Percentiles rank a stretch among this genome's conserved stretches.
Evolutionary conservation across 2,797 vertebrate genomes (phyloP).

Genomic region (Megaceryle alcyon): DNA sequence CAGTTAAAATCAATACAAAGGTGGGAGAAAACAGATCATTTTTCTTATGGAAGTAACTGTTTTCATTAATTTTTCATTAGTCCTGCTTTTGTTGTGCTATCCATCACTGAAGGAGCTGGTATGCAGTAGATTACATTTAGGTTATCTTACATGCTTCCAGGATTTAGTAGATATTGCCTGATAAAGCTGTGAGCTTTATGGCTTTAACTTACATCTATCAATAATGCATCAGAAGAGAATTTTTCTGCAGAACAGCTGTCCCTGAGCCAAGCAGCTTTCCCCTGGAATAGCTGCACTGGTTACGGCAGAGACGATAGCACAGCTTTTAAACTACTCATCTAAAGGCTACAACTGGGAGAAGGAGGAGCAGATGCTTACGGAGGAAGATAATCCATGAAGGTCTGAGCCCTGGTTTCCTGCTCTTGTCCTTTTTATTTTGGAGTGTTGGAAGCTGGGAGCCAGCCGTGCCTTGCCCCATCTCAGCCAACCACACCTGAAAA

Average conservation of each 20-base stretch:
- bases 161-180: slow-evolving; percentile 67
- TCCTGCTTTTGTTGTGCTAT: slow-evolving; percentile 68
- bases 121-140: slow-evolving; percentile 67
- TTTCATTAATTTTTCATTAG: slow-evolving; percentile 83
- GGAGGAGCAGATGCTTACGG: slow-evolving; percentile 9
- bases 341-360: background rate
- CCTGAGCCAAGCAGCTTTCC: slow-evolving; percentile 52
- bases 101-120: slow-evolving; percentile 70
- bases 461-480: background rate
- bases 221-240: slow-evolving; percentile 72
- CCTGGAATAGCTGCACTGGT: slow-evolving; percentile 36
- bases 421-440: background rate
- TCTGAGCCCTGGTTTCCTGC: background rate
- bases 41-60: slow-evolving; percentile 79
- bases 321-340: slow-evolving; percentile 30
- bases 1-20: slow-evolving; percentile 79
- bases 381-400: background rate
- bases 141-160: slow-evolving; percentile 48
- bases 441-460: background rate
- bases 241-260: slow-evolving; percentile 47
- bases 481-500: background rate
- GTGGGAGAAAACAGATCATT: slow-evolving; percentile 77
- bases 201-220: slow-evolving; percentile 72
- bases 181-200: slow-evolving; percentile 62
- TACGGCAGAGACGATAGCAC: background rate